These are phyloP conservation scores for Heliconius sara DNA, from an alignment of 2,888 invertebrate species.

Conservation along the genomic window DNA sequence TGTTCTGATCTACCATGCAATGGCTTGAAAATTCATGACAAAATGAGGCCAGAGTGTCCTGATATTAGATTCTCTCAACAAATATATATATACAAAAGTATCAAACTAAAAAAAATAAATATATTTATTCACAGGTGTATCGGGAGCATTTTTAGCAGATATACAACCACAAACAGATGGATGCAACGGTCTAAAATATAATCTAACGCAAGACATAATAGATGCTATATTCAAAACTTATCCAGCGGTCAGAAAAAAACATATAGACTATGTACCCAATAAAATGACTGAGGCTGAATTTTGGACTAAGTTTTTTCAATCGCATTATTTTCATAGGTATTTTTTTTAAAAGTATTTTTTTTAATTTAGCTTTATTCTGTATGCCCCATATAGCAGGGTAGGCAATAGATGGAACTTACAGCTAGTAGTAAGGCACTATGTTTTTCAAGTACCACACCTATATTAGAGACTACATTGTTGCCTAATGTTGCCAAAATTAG, in stretches of 20 bases:
- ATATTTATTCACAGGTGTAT: constrained; percentile 81
- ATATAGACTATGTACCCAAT: constrained; percentile 96
- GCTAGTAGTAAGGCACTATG: too few species aligned
- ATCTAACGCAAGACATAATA: constrained; percentile 97
- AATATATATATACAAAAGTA: not conserved
- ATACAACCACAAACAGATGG: constrained; percentile 99
- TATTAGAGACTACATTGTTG: too few species aligned
- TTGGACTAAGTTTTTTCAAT: constrained; percentile 99
- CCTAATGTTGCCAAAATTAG: too few species aligned
- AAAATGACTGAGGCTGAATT: constrained; percentile 98
- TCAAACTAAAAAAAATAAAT: too few species aligned
- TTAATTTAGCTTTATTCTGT: not conserved
- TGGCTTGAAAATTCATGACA: too few species aligned
- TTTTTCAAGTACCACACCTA: too few species aligned
- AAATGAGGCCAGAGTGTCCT: not conserved
- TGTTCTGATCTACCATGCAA: too few species aligned
- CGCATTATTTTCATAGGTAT: constrained; percentile 97
- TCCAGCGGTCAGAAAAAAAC: constrained; percentile 98
- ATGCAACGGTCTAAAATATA: constrained; percentile 98
- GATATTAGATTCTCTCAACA: not conserved
- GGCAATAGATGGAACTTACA: too few species aligned
- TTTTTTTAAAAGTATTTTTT: constrained; percentile 17
- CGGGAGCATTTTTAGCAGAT: constrained; percentile 92
- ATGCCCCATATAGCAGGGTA: too few species aligned
- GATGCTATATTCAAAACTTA: constrained; percentile 99